Conservation (phyloP, 2,888 invertebrate species). For the Litoditis marina region DNA sequence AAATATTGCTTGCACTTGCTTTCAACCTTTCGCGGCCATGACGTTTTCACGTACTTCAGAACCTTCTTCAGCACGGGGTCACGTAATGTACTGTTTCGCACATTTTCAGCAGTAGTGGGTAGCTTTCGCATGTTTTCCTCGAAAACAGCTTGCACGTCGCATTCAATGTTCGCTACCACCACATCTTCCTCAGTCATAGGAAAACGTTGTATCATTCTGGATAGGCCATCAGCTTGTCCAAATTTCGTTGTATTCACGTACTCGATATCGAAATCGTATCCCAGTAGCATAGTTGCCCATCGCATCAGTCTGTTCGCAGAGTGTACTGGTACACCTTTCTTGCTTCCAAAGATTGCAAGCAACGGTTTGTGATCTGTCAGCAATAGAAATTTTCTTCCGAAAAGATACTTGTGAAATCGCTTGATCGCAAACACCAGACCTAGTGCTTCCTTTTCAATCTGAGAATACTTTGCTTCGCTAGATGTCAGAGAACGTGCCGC, state of each 20-base stretch:
- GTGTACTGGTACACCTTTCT: constrained; percentile 44
- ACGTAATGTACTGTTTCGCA: too few relatives aligned
- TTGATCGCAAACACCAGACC: constrained; percentile 62
- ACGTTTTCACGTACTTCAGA: too few relatives aligned
- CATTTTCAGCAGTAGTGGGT: too few relatives aligned
- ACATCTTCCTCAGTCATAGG: too few relatives aligned
- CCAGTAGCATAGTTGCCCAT: constrained; percentile 56
- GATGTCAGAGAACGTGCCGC: constrained; percentile 23
- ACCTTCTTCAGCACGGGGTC: too few relatives aligned
- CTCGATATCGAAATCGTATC: constrained; percentile 60
- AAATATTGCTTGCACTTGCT: too few relatives aligned
- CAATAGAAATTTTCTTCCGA: constrained; percentile 62
- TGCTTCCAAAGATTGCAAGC: constrained; percentile 41
- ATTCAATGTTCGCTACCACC: too few relatives aligned
- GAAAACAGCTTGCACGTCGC: background rate
- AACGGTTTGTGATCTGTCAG: constrained; percentile 59
- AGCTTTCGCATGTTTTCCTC: too few relatives aligned
- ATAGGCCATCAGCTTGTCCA: constrained; percentile 60
- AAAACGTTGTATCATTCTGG: constrained; percentile 48
- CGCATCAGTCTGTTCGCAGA: constrained; percentile 53
- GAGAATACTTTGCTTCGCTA: constrained; percentile 35
- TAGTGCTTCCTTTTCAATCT: constrained; percentile 60
- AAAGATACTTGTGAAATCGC: constrained; percentile 63
- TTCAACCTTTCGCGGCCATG: too few relatives aligned
- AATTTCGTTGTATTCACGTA: constrained; percentile 52